Conservation (phyloP, 30 jellyfish, hydroid and myxozoan species). For the Aurelia sp. region DNA sequence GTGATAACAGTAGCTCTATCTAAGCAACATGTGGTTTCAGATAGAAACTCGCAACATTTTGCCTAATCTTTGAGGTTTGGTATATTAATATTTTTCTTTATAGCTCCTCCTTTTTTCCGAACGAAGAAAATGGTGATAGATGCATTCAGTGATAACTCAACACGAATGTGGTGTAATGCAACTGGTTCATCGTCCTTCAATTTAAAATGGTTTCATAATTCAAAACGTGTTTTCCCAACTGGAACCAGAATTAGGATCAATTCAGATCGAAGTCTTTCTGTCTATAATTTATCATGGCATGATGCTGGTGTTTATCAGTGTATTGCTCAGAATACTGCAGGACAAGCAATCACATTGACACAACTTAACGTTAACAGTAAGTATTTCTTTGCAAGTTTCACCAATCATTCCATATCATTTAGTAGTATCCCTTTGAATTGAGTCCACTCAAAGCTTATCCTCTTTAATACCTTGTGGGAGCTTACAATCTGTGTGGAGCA, state of each 20-base stretch:
- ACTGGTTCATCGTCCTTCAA: constrained; percentile 55
- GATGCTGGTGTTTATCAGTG: constrained; percentile 91
- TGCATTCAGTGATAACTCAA: constrained; percentile 83
- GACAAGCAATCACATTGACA: constrained; percentile 63
- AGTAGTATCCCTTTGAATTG: no score
- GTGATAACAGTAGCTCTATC: no score
- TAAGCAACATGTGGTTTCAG: no score
- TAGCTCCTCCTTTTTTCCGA: constrained; percentile 68
- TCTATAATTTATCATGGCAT: constrained; percentile 62
- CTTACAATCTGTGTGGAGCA: no score
- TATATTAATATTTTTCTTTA: background rate
- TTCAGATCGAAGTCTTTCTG: constrained; percentile 52
- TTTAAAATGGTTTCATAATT: constrained; percentile 77
- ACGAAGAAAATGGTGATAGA: constrained; percentile 18
- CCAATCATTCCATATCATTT: no score
- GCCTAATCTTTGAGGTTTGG: no score
- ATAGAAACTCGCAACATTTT: no score
- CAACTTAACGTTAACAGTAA: constrained; percentile 70
- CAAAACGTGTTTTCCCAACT: constrained; percentile 45
- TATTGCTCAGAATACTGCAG: constrained; percentile 73
- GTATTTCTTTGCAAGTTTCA: background rate
- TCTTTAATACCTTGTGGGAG: no score
- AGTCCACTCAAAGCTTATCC: no score
- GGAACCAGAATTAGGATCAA: constrained; percentile 25
- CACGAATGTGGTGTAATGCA: constrained; percentile 74